These are phyloP conservation scores for Cataglyphis livida DNA, from an alignment of 2,888 invertebrate genomes.

Conservation along the genomic window DNA sequence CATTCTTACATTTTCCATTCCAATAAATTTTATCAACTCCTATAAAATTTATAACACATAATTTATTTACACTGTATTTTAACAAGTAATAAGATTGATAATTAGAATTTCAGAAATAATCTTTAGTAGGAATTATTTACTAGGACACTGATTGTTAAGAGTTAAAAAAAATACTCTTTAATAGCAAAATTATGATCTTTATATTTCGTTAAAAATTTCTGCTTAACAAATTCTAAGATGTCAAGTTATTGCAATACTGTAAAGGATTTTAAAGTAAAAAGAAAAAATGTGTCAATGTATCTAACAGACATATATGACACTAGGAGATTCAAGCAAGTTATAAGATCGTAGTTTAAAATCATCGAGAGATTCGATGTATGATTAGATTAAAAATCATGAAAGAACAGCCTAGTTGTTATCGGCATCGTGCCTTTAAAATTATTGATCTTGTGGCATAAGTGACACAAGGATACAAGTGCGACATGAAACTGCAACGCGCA, in stretches of 20 bases:
- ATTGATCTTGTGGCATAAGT: slow-evolving; percentile 43
- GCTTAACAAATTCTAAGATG: background rate
- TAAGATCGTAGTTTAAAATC: background rate
- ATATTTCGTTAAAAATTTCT: background rate
- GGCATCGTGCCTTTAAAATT: slow-evolving; percentile 40
- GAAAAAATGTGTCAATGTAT: background rate
- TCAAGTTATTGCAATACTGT: background rate
- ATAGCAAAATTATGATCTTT: background rate
- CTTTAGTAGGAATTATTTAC: background rate
- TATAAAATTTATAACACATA: background rate
- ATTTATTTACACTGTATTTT: slow-evolving; percentile 12
- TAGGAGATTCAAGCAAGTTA: background rate
- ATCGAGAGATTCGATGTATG: background rate
- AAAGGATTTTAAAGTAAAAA: background rate
- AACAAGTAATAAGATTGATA: background rate
- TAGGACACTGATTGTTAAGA: background rate
- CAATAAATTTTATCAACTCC: background rate
- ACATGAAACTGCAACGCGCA: slow-evolving; percentile 22
- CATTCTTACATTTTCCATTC: background rate
- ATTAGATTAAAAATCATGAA: background rate
- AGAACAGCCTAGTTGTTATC: slow-evolving; percentile 20
- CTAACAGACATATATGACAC: background rate
- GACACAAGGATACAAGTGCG: slow-evolving; percentile 33
- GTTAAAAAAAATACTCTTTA: background rate
- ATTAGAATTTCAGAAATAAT: background rate